Evolutionary conservation across 2,888 invertebrate species (phyloP), one percentile per base, ranked within the genome.

Genomic region (Salticus scenicus): DNA sequence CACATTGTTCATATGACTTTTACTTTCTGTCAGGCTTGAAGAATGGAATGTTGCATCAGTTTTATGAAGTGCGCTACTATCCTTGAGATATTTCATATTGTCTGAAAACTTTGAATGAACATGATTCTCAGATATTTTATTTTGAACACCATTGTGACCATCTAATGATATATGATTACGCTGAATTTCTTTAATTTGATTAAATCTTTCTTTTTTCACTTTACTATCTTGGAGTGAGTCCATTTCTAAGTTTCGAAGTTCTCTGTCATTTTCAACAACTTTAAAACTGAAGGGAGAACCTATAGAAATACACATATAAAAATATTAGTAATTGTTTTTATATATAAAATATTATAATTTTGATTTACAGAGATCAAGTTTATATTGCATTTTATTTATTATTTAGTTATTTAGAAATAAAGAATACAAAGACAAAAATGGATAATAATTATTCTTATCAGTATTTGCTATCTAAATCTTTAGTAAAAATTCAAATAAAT

Each of bases 281-380:
- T 70, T 90, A 73, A 91, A 88, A 74, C 89, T 89, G 88, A 91
- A 91, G 12, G 91, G 91, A 10, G 91, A 91, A n/a, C 91, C 91
- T 91, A 78, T 63, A 88, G 27, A 27, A n/a, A n/a, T n/a, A 66
- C 27, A 64, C 24, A 67, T 8, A 17, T 67, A 57, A 20, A 64
- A 1, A 28, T 47, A 47, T 47, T 47, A 47, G 7, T 17, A n/a
- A 47, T 37, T 12, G 12, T 37, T n/a, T n/a, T n/a, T n/a, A n/a
- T n/a, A n/a, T n/a, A n/a, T n/a, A n/a, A n/a, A n/a, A n/a, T n/a
- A n/a, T n/a, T n/a, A n/a, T n/a, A n/a, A n/a, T n/a, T n/a, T n/a
- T n/a, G n/a, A n/a, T n/a, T n/a, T n/a, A n/a, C n/a, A n/a, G n/a
- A n/a, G n/a, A n/a, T n/a, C n/a, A n/a, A n/a, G n/a, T n/a, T n/a